Percentiles rank a stretch among this genome's conserved stretches.
These are phyloP conservation scores for Muschampia plurimacula DNA, from an alignment of 2,888 invertebrate genomes.

Conservation along the genomic window DNA sequence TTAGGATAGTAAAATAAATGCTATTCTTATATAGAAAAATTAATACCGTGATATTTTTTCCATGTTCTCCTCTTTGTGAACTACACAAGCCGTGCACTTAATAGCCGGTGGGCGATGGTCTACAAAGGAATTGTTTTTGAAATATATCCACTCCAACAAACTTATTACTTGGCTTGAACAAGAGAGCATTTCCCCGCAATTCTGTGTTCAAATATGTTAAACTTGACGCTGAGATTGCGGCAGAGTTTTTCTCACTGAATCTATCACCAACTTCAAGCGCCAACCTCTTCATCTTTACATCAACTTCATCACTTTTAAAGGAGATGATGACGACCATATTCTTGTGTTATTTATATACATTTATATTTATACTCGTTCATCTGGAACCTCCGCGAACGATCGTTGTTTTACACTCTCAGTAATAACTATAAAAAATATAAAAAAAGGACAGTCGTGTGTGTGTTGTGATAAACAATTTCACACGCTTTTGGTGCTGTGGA, in stretches of 20 bases:
- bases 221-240: not conserved
- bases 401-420: too few species aligned
- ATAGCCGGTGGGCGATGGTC: conserved; percentile 23
- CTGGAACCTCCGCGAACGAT: too few species aligned
- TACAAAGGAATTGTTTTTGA: conserved; percentile 30
- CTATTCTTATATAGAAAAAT: not conserved
- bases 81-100: conserved; percentile 18
- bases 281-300: not conserved
- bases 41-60: not conserved
- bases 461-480: too few species aligned
- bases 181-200: not conserved
- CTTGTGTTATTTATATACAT: too few species aligned
- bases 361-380: too few species aligned
- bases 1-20: not conserved
- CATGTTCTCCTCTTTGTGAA: not conserved
- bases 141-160: conserved; percentile 26
- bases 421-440: too few species aligned
- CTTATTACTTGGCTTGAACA: conserved; percentile 12
- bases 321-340: not conserved
- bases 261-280: too few species aligned
- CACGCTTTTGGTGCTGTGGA: too few species aligned
- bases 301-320: not conserved
- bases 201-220: conserved; percentile 8
- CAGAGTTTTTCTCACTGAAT: not conserved
- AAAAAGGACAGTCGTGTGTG: too few species aligned